Base-by-base conservation (phyloP, 2,888 invertebrate species). In the Drosophila kuntzei region DNA sequence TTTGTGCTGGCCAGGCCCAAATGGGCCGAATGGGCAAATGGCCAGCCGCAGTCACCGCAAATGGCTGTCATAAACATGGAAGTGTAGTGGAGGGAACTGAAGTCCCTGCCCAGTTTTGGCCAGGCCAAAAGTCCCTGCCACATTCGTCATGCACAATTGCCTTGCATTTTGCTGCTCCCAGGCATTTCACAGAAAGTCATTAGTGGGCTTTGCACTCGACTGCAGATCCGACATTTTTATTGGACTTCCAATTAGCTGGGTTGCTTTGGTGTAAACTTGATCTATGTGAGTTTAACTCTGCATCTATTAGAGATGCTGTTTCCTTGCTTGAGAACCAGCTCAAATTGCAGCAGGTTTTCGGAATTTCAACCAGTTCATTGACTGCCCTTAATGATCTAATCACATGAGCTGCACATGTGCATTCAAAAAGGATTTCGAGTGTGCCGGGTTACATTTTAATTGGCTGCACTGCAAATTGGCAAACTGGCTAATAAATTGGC, bases 231-330 rank as follows among this genome's bases (percentile, higher is more conserved):
- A 84, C 87, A 86, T 77, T 89, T 90, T 89, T 86, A 89, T 89
- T 88, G 79, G 89, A 84, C 89, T 88, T 79, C 87, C 88, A 90
- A 89, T 89, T 90, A 90, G 90, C 76, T 84, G 80, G 55, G 51
- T 12, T 47, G 46, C 46, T 29, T 70, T 73, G 83, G 80, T 84
- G 82, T 76, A 80, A 88, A 88, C 79, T 87, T 88, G 88, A 87
- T 84, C 81, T 89, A 79, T 74, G 77, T 61, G 67, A 46, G 59
- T 65, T 49, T 11, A 41, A 43, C 22, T 43, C 12, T 16, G 36
- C 44, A 43, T 54, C 46, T 47, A 41, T 41, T 20, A 20, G 39
- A 20, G 39, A 41, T 41, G 39, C 39, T 18, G 20, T 20, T 14
- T 12, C 12, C 25, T 29, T 57, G 18, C 62, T 41, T 62, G 62